A percentile compares a stretch with the other conserved stretches of the same genome.
These are phyloP conservation scores for Hemaris fuciformis DNA, from an alignment of 2,888 invertebrate genomes.

Conservation along the genomic window DNA sequence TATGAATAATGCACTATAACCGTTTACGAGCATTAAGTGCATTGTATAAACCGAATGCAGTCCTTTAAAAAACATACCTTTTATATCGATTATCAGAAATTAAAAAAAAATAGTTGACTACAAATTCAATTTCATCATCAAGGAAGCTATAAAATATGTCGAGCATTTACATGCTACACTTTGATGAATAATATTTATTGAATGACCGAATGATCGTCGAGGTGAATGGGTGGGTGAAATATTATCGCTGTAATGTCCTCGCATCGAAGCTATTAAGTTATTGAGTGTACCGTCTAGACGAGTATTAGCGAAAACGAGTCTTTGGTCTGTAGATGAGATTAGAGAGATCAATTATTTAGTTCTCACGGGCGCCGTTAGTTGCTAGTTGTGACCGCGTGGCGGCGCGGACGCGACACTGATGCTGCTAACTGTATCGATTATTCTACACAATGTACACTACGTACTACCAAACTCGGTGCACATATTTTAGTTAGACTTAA, in stretches of 20 bases:
- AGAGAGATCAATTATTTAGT: constrained; percentile 70
- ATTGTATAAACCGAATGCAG: not conserved
- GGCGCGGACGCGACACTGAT: not conserved
- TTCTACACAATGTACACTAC: not conserved
- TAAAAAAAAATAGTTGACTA: not conserved
- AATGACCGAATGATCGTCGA: not conserved
- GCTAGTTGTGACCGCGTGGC: constrained; percentile 23
- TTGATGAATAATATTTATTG: not conserved
- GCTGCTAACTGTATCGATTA: not conserved
- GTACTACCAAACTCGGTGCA: not conserved
- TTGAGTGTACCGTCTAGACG: constrained; percentile 50
- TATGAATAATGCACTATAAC: not conserved
- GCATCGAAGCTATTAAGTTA: constrained; percentile 11
- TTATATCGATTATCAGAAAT: not conserved
- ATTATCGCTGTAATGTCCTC: not conserved
- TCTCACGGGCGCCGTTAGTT: constrained; percentile 56
- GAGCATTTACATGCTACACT: not conserved
- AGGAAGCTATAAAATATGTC: not conserved
- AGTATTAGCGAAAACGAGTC: constrained; percentile 43
- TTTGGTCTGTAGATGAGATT: constrained; percentile 61
- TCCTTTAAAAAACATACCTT: not conserved
- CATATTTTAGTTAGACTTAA: not conserved
- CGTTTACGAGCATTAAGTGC: not conserved
- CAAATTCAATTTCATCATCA: not conserved
- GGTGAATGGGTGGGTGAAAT: constrained; percentile 6